Conservation (phyloP, 92 coral and sea anemone species). For the Palythoa heliodiscus region DNA sequence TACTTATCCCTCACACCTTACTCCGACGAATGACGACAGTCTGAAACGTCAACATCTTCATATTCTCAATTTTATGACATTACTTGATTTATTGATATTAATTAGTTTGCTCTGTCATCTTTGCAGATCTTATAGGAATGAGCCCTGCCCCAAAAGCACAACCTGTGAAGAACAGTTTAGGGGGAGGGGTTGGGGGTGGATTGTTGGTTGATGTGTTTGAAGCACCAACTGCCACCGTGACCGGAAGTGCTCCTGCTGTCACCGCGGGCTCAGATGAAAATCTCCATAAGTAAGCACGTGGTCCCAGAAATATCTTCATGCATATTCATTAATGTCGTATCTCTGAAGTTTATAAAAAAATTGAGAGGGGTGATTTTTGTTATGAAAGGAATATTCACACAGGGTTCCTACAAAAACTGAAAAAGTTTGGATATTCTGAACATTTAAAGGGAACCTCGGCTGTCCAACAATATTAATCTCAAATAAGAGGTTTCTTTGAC, state of each 20-base stretch:
- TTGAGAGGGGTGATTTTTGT: neutral
- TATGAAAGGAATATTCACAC: too few species aligned
- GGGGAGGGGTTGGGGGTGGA: conserved; percentile 49
- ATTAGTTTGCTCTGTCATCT: neutral
- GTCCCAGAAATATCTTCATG: neutral
- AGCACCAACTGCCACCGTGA: conserved; percentile 61
- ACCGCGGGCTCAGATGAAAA: conserved; percentile 92
- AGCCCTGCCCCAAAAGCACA: conserved; percentile 47
- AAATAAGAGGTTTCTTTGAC: too few species aligned
- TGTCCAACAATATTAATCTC: too few species aligned
- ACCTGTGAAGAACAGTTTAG: conserved; percentile 58
- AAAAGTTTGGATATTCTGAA: too few species aligned
- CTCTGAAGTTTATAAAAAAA: neutral
- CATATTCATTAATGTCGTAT: too few species aligned
- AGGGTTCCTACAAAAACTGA: too few species aligned
- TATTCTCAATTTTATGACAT: too few species aligned
- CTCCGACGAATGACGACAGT: too few species aligned
- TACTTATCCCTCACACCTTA: too few species aligned
- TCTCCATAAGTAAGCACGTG: conserved; percentile 77
- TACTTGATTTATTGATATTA: neutral
- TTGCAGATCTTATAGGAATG: conserved; percentile 62
- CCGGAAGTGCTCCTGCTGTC: conserved; percentile 75
- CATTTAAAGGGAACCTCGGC: too few species aligned
- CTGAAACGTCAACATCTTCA: too few species aligned
- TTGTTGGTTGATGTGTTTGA: conserved; percentile 95